Conservation (phyloP, 2,888 invertebrate genomes). For the Scaptodrosophila latifasciaeformis region DNA sequence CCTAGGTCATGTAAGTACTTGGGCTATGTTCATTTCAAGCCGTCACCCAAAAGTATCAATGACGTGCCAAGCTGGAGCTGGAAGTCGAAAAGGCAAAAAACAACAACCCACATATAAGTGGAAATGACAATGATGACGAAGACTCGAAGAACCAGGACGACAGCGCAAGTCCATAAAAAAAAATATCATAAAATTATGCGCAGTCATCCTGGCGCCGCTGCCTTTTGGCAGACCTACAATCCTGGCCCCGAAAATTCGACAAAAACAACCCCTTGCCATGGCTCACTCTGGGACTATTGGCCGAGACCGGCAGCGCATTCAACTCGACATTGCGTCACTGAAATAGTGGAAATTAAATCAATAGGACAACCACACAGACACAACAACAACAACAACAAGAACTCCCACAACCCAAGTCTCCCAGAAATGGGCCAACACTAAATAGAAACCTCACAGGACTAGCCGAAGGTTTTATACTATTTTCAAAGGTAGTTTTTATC, state of each 20-base stretch:
- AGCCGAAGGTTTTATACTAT: no score
- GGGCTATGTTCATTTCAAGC: not conserved
- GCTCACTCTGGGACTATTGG: constrained; percentile 43
- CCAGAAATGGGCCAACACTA: constrained; percentile 46
- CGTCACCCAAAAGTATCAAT: constrained; percentile 29
- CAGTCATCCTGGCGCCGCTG: constrained; percentile 58
- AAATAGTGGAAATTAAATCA: constrained; percentile 56
- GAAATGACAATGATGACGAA: constrained; percentile 35
- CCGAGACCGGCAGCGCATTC: constrained; percentile 42
- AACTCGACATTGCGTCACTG: constrained; percentile 63
- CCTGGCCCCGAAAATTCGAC: no score
- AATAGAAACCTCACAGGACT: no score
- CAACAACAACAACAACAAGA: no score
- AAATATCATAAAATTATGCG: constrained; percentile 59
- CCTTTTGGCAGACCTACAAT: no score
- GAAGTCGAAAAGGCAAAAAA: constrained; percentile 15
- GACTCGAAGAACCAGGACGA: constrained; percentile 14
- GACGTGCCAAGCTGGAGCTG: constrained; percentile 19
- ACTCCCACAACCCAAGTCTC: constrained; percentile 49
- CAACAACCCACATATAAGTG: constrained; percentile 13
- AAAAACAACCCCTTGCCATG: constrained; percentile 62
- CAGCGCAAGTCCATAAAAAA: constrained; percentile 27
- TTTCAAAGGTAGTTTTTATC: no score
- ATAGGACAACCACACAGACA: no score
- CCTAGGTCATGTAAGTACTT: constrained; percentile 49